A percentile compares a stretch with the other conserved stretches of the same genome.
Evolutionary conservation across 2,888 invertebrate genomes (phyloP).

Genomic region (Allacma fusca): DNA sequence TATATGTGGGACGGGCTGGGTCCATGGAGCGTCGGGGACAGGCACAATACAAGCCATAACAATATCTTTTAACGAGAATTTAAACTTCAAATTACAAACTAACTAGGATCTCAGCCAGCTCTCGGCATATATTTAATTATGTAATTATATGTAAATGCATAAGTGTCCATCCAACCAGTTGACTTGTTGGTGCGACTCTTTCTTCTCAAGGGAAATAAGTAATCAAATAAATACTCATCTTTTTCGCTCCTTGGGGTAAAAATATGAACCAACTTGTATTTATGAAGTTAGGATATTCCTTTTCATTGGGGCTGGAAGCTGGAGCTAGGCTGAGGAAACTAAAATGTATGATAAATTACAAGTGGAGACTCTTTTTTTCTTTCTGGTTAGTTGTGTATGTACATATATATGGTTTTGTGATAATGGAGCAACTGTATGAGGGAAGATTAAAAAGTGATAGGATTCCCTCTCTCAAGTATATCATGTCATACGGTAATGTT

Average conservation of each 20-base stretch:
- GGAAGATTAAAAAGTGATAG: not conserved
- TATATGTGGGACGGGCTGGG: not conserved
- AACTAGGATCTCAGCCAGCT: not conserved
- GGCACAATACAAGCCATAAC: not conserved
- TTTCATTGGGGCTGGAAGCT: too few relatives aligned
- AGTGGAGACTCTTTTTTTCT: too few relatives aligned
- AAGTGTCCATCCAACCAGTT: not conserved
- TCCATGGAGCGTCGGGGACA: not conserved
- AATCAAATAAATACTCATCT: slow-evolving; percentile 6
- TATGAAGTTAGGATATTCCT: too few relatives aligned
- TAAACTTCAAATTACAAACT: not conserved
- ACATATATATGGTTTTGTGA: too few relatives aligned
- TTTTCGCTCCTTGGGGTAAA: not conserved
- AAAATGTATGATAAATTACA: too few relatives aligned
- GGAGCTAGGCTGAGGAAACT: too few relatives aligned
- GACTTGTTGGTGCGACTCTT: not conserved
- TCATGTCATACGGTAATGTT: slow-evolving; percentile 26
- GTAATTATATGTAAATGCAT: too few relatives aligned
- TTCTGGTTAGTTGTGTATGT: too few relatives aligned
- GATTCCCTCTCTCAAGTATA: not conserved
- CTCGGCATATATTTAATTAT: not conserved
- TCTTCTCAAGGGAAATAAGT: not conserved
- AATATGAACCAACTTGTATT: not conserved
- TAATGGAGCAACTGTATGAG: not conserved
- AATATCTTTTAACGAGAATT: slow-evolving; percentile 8